Evolutionary conservation across 2,113 vertebrate species (phyloP).

Genomic region (Atractosteus spatula): DNA sequence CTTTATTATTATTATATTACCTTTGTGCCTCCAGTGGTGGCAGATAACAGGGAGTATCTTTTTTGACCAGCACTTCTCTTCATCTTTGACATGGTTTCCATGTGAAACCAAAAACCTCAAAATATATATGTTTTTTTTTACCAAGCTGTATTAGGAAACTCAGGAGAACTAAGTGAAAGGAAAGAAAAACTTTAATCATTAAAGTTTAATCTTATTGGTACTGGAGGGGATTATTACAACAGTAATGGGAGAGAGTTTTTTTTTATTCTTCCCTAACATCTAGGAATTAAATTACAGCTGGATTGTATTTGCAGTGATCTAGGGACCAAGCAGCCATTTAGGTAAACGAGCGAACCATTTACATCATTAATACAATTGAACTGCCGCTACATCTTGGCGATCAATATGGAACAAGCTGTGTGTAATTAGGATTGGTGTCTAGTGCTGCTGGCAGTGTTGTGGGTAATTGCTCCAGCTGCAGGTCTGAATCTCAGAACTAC

Average conservation of each 20-base stretch:
- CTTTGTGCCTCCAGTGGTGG: too few relatives aligned
- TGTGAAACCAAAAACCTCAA: background rate
- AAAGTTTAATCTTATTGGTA: background rate
- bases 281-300: background rate
- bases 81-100: background rate
- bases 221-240: slow-evolving; percentile 6
- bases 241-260: background rate
- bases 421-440: background rate
- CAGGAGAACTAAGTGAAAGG: background rate
- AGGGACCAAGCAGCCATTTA: background rate
- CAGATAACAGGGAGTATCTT: too few relatives aligned
- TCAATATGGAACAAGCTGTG: background rate
- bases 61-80: too few relatives aligned
- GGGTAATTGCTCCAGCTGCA: background rate
- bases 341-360: background rate
- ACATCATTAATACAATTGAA: slow-evolving; percentile 7
- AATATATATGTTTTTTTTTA: too few relatives aligned
- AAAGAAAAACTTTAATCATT: slow-evolving; percentile 1
- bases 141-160: background rate
- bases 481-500: background rate
- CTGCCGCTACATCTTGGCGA: background rate
- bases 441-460: background rate
- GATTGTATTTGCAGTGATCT: slow-evolving; percentile 4
- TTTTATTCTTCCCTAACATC: background rate
- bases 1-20: too few relatives aligned